A percentile compares a stretch with the other conserved stretches of the same genome.
Evolutionary conservation across 2,797 vertebrate species (phyloP).

Genomic region (Scarus forsteni): DNA sequence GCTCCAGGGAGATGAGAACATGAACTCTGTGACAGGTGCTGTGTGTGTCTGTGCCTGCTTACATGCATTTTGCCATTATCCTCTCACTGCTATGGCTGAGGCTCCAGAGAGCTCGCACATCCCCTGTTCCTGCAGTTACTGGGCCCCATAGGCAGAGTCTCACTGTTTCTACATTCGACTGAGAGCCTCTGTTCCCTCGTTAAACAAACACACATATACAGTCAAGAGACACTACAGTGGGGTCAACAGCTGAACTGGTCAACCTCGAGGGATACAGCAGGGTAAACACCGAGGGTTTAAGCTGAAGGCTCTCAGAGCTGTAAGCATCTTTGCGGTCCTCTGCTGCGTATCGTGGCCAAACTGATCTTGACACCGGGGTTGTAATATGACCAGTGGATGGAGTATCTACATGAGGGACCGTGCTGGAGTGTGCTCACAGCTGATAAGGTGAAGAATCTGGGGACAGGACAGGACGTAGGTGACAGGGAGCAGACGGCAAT

Average conservation of each 20-base stretch:
- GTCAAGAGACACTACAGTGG: conserved; percentile 10
- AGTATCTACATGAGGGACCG: background rate
- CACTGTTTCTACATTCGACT: conserved; percentile 18
- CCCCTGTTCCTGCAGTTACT: conserved; percentile 33
- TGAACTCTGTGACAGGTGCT: conserved; percentile 7
- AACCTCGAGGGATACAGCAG: conserved; percentile 34
- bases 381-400: conserved; percentile 25
- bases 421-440: conserved; percentile 20
- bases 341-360: conserved; percentile 3
- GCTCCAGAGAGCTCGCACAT: conserved; percentile 32
- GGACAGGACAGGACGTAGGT: conserved; percentile 41
- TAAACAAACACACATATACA: conserved; percentile 21
- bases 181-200: conserved; percentile 44
- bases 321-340: conserved; percentile 4
- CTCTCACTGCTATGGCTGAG: conserved; percentile 20
- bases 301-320: conserved; percentile 17
- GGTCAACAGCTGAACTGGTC: conserved; percentile 47
- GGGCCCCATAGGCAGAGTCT: conserved; percentile 9
- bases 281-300: conserved; percentile 49
- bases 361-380: conserved; percentile 37
- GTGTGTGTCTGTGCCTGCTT: conserved; percentile 7
- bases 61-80: conserved; percentile 34
- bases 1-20: conserved; percentile 37
- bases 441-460: conserved; percentile 60
- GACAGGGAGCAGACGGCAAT: conserved; percentile 49